These are phyloP conservation scores for Lasioglossum albipes DNA, from an alignment of 1,140 invertebrate genomes.

Conservation along the genomic window DNA sequence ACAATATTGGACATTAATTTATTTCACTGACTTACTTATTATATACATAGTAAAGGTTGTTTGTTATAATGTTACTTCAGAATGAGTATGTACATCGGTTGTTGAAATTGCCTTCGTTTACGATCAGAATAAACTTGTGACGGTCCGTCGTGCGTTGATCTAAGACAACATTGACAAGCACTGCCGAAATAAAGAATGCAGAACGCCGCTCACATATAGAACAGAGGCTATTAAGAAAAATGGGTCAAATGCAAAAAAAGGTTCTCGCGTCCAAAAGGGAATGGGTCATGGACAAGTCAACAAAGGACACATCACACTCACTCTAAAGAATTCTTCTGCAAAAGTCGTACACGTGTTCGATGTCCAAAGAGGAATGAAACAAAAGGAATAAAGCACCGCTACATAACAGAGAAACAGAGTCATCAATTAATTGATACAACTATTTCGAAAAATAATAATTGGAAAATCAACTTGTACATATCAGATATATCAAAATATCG, in stretches of 20 bases:
- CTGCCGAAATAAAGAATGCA: slow-evolving; percentile 40
- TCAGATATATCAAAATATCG: too few relatives aligned
- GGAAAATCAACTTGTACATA: too few relatives aligned
- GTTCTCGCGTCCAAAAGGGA: slow-evolving; percentile 16
- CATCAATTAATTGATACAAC: too few relatives aligned
- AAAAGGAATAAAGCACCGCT: neutral
- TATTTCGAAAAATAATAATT: too few relatives aligned
- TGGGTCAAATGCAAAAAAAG: slow-evolving; percentile 46
- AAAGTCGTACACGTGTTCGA: neutral
- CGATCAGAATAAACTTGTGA: neutral
- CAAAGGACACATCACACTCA: neutral
- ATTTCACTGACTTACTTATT: too few relatives aligned
- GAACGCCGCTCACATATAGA: slow-evolving; percentile 49
- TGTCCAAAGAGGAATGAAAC: neutral
- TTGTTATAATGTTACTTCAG: too few relatives aligned
- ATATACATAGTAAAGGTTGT: too few relatives aligned
- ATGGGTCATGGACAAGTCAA: slow-evolving; percentile 30
- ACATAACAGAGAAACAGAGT: too few relatives aligned
- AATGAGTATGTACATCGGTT: too few relatives aligned
- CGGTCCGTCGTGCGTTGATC: neutral
- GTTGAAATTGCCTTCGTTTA: neutral
- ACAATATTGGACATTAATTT: too few relatives aligned
- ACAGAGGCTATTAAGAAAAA: slow-evolving; percentile 54
- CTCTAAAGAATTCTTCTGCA: neutral
- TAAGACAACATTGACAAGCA: slow-evolving; percentile 4